phyloP scores from a whole-genome alignment of 2,888 invertebrate genomes.

The Andrena flavipes region DNA sequence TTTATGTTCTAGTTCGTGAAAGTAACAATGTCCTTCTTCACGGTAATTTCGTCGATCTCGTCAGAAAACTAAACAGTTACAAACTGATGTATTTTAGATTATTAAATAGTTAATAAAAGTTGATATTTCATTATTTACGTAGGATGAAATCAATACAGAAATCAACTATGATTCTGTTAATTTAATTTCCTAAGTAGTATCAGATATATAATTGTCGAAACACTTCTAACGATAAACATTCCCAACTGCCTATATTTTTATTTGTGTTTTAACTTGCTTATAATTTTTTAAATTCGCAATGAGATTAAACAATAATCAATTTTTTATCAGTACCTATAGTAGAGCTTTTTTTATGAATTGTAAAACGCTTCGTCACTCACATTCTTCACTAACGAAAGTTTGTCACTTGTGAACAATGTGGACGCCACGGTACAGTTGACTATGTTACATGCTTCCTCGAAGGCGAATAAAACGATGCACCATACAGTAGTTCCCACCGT shows the following conservation, averaged over 20 bases:
- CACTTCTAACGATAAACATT: not conserved
- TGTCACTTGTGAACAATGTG: no score
- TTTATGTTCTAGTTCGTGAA: not conserved
- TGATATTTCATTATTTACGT: not conserved
- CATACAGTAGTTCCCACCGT: not conserved
- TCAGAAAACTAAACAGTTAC: not conserved
- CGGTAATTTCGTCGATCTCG: not conserved
- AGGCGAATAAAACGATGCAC: not conserved
- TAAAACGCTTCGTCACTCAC: no score
- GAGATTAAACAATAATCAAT: no score
- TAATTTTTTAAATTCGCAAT: no score
- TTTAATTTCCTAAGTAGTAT: no score
- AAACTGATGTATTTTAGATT: not conserved
- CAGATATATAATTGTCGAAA: no score
- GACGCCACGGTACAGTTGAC: no score
- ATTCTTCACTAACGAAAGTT: no score
- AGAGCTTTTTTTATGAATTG: no score
- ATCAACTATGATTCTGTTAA: not conserved
- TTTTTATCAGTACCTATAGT: no score
- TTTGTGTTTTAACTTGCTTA: not conserved
- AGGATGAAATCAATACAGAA: not conserved
- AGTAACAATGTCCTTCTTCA: not conserved
- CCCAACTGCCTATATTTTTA: not conserved
- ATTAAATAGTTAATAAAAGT: not conserved
- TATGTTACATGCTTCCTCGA: not conserved